These are phyloP conservation scores for Umimayanthus kanabou DNA, from an alignment of 92 coral and sea anemone genomes.

Conservation along the genomic window DNA sequence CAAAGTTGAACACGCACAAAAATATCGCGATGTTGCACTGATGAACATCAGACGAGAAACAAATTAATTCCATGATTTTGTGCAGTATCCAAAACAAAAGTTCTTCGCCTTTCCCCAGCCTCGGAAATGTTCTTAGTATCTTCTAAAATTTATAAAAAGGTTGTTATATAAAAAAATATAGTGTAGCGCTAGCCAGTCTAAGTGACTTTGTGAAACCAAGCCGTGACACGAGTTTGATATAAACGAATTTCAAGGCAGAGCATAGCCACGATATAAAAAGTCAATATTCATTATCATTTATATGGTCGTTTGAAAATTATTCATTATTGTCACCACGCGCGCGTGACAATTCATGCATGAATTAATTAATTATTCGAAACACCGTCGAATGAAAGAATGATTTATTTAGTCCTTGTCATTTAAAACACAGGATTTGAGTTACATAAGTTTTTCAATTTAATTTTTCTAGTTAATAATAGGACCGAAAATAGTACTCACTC, in stretches of 20 bases:
- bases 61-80: too few species aligned
- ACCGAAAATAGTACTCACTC: slow-evolving; percentile 27
- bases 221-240: slow-evolving; percentile 28
- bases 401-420: slow-evolving; percentile 37
- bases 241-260: slow-evolving; percentile 21
- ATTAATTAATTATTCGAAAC: slow-evolving; percentile 26
- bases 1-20: too few species aligned
- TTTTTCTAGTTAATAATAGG: slow-evolving; percentile 12
- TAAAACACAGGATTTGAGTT: slow-evolving; percentile 10
- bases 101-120: too few species aligned
- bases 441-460: background rate
- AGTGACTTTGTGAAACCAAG: slow-evolving; percentile 35
- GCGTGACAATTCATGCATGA: slow-evolving; percentile 33
- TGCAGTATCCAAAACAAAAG: too few species aligned
- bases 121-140: too few species aligned
- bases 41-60: too few species aligned
- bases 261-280: slow-evolving; percentile 27
- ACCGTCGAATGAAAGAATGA: slow-evolving; percentile 32
- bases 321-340: slow-evolving; percentile 31
- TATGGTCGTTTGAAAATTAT: slow-evolving; percentile 18
- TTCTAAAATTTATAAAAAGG: too few species aligned
- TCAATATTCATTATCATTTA: slow-evolving; percentile 22
- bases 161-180: too few species aligned
- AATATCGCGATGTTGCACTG: too few species aligned
- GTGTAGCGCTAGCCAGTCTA: background rate